These are phyloP conservation scores for Drosophila kepulauana DNA, from an alignment of 1,140 invertebrate species.

Conservation along the genomic window DNA sequence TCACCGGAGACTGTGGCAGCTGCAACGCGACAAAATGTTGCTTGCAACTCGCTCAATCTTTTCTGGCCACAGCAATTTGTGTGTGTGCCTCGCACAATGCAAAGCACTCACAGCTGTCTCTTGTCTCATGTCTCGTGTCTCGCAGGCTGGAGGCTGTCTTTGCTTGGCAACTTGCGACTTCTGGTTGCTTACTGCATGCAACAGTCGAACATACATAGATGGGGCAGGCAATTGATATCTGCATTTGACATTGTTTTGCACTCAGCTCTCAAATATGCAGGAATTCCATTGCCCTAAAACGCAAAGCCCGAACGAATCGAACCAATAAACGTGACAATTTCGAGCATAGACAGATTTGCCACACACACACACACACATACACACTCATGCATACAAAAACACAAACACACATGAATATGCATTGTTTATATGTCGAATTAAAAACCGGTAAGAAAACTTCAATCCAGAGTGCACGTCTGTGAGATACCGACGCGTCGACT, in stretches of 20 bases:
- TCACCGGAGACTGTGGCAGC: too few species aligned
- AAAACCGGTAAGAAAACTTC: conserved; percentile 2
- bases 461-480: too few species aligned
- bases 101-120: too few species aligned
- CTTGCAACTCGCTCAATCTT: too few species aligned
- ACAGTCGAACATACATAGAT: conserved; percentile 1
- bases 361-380: conserved; percentile 19
- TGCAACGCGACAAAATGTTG: too few species aligned
- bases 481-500: too few species aligned
- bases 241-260: conserved; percentile 52
- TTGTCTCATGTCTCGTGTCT: too few species aligned
- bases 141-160: too few species aligned
- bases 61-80: too few species aligned
- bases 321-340: conserved; percentile 62
- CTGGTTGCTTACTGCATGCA: neutral
- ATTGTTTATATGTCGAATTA: conserved; percentile 55
- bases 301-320: conserved; percentile 34
- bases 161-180: neutral
- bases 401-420: conserved; percentile 44
- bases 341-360: conserved; percentile 48
- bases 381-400: conserved; percentile 12
- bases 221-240: conserved; percentile 34
- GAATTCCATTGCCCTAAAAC: conserved; percentile 52
- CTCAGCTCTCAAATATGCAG: conserved; percentile 42
- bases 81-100: too few species aligned